Evolutionary conservation across 2,888 invertebrate species (phyloP).

Genomic region (Pachymerium ferrugineum): DNA sequence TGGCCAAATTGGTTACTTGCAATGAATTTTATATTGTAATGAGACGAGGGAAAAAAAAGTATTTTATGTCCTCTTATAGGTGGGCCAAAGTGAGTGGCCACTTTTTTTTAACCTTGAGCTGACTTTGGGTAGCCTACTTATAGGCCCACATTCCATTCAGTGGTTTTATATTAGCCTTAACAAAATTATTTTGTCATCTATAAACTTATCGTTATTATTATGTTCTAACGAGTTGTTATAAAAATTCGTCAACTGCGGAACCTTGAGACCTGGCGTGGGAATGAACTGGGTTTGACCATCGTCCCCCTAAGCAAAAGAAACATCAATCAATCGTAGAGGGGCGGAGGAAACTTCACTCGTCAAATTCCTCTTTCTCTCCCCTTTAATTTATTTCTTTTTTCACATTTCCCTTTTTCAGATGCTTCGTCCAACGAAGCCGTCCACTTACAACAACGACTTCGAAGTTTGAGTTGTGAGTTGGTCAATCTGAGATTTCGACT

Average conservation of each 20-base stretch:
- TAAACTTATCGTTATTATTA: too few species aligned
- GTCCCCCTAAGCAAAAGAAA: not conserved
- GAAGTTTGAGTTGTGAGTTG: conserved; percentile 83
- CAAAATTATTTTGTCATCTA: too few species aligned
- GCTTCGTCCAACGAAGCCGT: conserved; percentile 92
- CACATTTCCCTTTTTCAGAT: conserved; percentile 58
- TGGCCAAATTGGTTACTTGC: too few species aligned
- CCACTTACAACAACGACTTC: conserved; percentile 82
- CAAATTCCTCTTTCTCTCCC: not conserved
- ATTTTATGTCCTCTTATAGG: not conserved
- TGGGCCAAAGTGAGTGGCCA: too few species aligned
- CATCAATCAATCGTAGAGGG: not conserved
- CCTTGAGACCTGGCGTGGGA: not conserved
- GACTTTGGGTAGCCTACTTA: not conserved
- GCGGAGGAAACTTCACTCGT: not conserved
- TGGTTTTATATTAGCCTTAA: too few species aligned
- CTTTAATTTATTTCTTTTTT: conserved; percentile 16
- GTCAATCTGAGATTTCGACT: conserved; percentile 83
- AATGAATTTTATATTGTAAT: too few species aligned
- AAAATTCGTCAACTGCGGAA: not conserved
- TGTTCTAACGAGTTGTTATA: not conserved
- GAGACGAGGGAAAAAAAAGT: not conserved
- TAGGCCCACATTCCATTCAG: not conserved
- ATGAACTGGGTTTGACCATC: not conserved
- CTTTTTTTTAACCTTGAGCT: not conserved